Evolutionary conservation across 2,888 invertebrate genomes (phyloP), one percentile per base, ranked within the genome.

Genomic region (Cataglyphis livida): DNA sequence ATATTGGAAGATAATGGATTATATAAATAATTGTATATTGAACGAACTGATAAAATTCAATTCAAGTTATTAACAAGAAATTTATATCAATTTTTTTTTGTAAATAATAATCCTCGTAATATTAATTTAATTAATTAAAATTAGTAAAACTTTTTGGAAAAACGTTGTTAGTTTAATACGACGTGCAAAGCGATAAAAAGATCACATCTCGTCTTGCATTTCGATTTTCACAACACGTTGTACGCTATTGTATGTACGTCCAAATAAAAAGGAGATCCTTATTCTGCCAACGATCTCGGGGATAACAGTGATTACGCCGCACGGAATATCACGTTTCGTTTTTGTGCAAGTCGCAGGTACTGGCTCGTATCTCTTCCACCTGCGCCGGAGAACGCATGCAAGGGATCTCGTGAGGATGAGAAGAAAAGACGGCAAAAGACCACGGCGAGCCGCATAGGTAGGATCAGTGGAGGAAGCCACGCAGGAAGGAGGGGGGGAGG

Each of bases 291-390:
- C 70, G 28, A 68, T 71, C 70, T 2, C 59, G 57, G 44, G 76
- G 25, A 79, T 79, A 79, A 70, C 44, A n/a, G 71, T 71, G 78
- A 79, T 79, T 79, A 79, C 78, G 70, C 78, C 71, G 70, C 70
- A 57, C 70, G 21, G 70, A 70, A 44, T 65, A 62, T 65, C 65
- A 65, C 64, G 76, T 59, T 78, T 68, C 68, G 57, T 78, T 82
- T 76, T 82, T 62, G 82, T 78, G 41, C 75, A 38, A 35, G 62
- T 73, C 76, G 65, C 84, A 82, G 76, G 59, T 74, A 71, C 83
- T 84, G 83, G 85, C 85, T 84, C 86, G 88, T 82, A 75, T 83
- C 78, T 74, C 81, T 82, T 81, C 75, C 82, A 82, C 66, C 82
- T 78, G 82, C 78, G 65, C 78, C 57, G 15, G 76, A 64, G 75